Conservation (phyloP, 2,797 vertebrate species). For the Oophaga sylvatica region DNA sequence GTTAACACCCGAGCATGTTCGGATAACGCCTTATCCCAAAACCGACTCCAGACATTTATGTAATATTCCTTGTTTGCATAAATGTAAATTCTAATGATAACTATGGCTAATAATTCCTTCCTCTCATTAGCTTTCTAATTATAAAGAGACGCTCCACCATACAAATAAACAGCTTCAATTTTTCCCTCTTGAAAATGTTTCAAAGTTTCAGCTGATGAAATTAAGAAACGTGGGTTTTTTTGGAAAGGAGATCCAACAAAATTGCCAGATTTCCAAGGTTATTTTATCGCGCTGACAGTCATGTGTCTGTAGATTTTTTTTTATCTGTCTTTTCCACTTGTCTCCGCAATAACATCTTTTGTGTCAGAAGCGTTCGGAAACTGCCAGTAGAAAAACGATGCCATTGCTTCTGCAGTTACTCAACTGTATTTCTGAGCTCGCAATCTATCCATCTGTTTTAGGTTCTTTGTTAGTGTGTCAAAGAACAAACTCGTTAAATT, state of each 20-base stretch:
- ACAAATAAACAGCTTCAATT: neutral
- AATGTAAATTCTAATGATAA: neutral
- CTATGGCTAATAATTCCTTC: neutral
- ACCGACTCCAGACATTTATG: too few relatives aligned
- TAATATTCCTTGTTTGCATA: too few relatives aligned
- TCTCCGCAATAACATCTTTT: constrained; percentile 60
- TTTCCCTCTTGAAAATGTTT: constrained; percentile 14
- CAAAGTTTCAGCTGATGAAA: constrained; percentile 16
- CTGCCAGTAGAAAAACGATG: constrained; percentile 18
- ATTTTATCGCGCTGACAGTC: constrained; percentile 42
- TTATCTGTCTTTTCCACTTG: constrained; percentile 57
- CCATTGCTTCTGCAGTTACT: constrained; percentile 50
- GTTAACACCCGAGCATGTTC: too few relatives aligned
- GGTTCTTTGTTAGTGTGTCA: constrained; percentile 42
- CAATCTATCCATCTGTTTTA: constrained; percentile 54
- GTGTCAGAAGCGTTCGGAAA: constrained; percentile 57
- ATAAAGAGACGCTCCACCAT: neutral
- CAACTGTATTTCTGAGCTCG: constrained; percentile 40
- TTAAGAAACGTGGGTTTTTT: neutral
- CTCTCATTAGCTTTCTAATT: neutral
- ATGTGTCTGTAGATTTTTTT: constrained; percentile 44
- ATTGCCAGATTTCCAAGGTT: constrained; percentile 46
- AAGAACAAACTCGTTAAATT: constrained; percentile 52
- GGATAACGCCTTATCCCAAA: too few relatives aligned
- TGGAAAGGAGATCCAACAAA: constrained; percentile 8